These are phyloP conservation scores for Drosophila sordidula DNA, from an alignment of 2,888 invertebrate species.

Conservation along the genomic window DNA sequence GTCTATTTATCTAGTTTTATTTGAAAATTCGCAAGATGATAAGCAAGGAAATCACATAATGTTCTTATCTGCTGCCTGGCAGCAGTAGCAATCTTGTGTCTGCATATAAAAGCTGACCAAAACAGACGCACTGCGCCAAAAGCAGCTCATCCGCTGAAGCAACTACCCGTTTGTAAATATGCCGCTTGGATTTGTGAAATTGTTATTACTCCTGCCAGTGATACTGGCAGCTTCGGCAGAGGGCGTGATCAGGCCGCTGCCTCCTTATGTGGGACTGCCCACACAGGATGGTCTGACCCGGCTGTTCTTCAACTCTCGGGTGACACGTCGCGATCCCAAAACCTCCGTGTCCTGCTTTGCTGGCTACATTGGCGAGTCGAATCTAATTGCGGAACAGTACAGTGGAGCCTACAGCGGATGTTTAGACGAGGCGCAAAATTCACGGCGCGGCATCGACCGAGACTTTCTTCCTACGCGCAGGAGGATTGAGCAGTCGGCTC, in stretches of 20 bases:
- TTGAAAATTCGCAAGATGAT: conserved; percentile 43
- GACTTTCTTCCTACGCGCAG: conserved; percentile 61
- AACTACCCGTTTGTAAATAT: conserved; percentile 19
- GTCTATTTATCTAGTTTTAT: conserved; percentile 45
- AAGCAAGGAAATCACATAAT: conserved; percentile 37
- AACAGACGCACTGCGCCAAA: conserved; percentile 71
- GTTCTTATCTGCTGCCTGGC: conserved; percentile 38
- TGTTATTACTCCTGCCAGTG: conserved; percentile 32
- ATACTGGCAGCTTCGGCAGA: conserved; percentile 22
- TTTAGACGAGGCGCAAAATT: conserved; percentile 41
- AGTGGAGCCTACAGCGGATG: conserved; percentile 65
- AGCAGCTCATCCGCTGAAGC: conserved; percentile 34
- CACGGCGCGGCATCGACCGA: conserved; percentile 63
- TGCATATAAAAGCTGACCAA: conserved; percentile 61
- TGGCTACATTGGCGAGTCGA: conserved; percentile 75
- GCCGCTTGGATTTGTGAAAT: conserved; percentile 14
- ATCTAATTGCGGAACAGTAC: conserved; percentile 64
- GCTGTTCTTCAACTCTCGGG: conserved; percentile 70
- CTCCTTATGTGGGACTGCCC: conserved; percentile 68
- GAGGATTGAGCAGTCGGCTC: conserved; percentile 52
- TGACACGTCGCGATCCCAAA: conserved; percentile 66
- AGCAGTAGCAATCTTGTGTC: conserved; percentile 12
- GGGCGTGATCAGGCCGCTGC: conserved; percentile 52
- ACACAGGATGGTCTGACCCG: conserved; percentile 70
- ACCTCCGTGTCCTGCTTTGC: conserved; percentile 73